These are phyloP conservation scores for Anabacerthia variegaticeps DNA, from an alignment of 2,797 vertebrate genomes.

Conservation along the genomic window DNA sequence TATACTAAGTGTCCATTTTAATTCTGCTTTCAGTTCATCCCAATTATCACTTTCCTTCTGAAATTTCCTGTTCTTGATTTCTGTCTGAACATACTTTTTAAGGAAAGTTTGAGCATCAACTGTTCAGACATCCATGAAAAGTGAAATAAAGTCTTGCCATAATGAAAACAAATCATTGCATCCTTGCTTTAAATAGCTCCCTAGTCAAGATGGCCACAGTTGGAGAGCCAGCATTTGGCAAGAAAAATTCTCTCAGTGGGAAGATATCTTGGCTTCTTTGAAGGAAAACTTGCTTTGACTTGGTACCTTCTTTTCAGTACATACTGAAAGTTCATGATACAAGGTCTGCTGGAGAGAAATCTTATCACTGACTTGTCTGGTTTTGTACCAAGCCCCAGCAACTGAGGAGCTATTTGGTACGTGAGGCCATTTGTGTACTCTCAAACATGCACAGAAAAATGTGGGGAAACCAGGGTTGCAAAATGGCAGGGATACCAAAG, in stretches of 20 bases:
- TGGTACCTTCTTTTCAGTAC: conserved; percentile 41
- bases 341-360: conserved; percentile 38
- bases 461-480: background rate
- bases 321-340: conserved; percentile 32
- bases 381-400: conserved; percentile 12
- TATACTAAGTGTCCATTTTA: background rate
- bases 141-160: conserved; percentile 28
- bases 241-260: conserved; percentile 49
- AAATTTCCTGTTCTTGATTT: conserved; percentile 2
- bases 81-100: conserved; percentile 19
- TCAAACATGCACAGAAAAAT: background rate
- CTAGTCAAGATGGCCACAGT: conserved; percentile 58
- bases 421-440: background rate
- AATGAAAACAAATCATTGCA: conserved; percentile 16
- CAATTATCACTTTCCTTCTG: background rate
- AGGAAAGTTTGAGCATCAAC: conserved; percentile 24
- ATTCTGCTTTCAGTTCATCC: background rate
- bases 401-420: background rate
- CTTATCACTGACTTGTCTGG: background rate
- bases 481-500: background rate
- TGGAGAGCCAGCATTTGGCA: conserved; percentile 61
- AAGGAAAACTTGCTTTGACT: conserved; percentile 51
- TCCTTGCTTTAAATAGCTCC: conserved; percentile 52
- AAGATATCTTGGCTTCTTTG: conserved; percentile 44
- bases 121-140: conserved; percentile 32